Evolutionary conservation across 2,888 invertebrate genomes (phyloP).

Genomic region (Trichopoda pennipes): DNA sequence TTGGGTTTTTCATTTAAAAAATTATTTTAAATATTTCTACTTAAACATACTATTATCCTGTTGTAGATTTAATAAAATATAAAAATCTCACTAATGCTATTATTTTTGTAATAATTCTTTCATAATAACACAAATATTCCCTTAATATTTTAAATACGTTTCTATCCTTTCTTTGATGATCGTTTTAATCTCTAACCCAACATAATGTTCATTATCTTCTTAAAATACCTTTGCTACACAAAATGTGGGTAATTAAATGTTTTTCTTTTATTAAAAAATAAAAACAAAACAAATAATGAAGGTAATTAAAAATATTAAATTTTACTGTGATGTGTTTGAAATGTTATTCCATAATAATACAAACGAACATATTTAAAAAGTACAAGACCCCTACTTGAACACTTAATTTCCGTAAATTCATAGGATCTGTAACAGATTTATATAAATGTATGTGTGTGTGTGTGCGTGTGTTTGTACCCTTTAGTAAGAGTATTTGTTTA

Average conservation of each 20-base stretch:
- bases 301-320: constrained; percentile 48
- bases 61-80: neutral
- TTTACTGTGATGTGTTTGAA: constrained; percentile 25
- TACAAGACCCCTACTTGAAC: constrained; percentile 1
- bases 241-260: constrained; percentile 59
- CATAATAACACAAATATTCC: neutral
- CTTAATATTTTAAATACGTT: neutral
- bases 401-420: constrained; percentile 1
- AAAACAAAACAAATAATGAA: constrained; percentile 12
- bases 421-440: neutral
- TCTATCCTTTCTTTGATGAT: neutral
- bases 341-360: constrained; percentile 11
- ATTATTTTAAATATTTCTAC: too few relatives aligned
- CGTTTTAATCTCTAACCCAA: neutral
- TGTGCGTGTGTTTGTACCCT: neutral
- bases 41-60: neutral
- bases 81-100: too few relatives aligned
- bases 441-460: neutral
- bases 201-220: constrained; percentile 38
- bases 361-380: neutral
- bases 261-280: constrained; percentile 39
- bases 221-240: constrained; percentile 17
- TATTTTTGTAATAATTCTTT: neutral
- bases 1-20: too few relatives aligned
- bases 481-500: neutral